phyloP scores from a whole-genome alignment of 1,140 invertebrate species.

The Brachionus plicatilis region DNA sequence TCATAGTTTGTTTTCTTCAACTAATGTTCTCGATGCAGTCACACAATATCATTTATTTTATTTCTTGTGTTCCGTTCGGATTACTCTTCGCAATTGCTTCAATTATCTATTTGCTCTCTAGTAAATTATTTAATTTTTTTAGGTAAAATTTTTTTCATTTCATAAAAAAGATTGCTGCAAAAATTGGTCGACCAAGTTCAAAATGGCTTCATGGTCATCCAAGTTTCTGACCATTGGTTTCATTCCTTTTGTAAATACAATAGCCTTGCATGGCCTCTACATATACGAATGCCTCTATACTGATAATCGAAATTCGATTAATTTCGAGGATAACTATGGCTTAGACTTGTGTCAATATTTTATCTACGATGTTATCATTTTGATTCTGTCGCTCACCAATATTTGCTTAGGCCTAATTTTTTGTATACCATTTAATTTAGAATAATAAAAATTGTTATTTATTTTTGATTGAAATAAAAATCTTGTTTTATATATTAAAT shows the following conservation, averaged over 20 bases:
- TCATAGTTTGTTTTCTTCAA: neutral
- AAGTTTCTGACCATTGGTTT: slow-evolving; percentile 16
- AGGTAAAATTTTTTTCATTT: neutral
- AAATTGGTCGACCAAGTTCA: neutral
- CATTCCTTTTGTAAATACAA: slow-evolving; percentile 34
- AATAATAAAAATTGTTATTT: neutral
- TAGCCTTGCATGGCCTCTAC: slow-evolving; percentile 19
- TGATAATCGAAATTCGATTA: neutral
- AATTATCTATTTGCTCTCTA: neutral
- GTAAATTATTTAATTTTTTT: neutral
- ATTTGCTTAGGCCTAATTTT: neutral
- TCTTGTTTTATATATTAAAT: too few species aligned
- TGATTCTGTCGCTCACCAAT: neutral
- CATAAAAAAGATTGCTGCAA: neutral
- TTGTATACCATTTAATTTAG: slow-evolving; percentile 27
- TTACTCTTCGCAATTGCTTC: neutral
- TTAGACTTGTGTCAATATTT: slow-evolving; percentile 14
- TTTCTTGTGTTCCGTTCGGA: neutral
- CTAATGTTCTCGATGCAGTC: neutral
- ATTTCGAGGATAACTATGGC: neutral
- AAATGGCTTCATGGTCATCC: neutral
- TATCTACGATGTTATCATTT: neutral
- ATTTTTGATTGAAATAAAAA: too few species aligned
- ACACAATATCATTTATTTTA: neutral
- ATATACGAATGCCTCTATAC: neutral